phyloP scores from a whole-genome alignment of 2,113 vertebrate genomes.

The Antennarius striatus region DNA sequence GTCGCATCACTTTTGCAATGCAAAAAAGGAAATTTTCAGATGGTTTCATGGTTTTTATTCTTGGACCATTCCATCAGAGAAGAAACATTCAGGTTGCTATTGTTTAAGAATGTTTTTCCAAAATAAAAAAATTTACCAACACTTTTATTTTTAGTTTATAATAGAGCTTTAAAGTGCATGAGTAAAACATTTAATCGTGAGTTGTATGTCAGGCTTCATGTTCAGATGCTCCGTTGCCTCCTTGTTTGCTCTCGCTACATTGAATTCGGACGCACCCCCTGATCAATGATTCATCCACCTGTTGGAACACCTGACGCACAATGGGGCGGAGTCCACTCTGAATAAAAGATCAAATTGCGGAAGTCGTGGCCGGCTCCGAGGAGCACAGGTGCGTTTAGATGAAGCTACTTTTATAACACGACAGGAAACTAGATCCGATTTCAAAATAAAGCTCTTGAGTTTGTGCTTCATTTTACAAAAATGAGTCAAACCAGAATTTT shows the following conservation, averaged over 20 bases:
- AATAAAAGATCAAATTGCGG: conserved; percentile 63
- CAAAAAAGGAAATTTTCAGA: neutral
- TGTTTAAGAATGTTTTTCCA: no score
- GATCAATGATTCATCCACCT: conserved; percentile 66
- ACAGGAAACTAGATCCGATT: neutral
- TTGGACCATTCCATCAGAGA: no score
- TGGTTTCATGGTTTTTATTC: neutral
- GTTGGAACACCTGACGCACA: conserved; percentile 41
- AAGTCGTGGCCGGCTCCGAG: conserved; percentile 52
- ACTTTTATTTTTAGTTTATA: no score
- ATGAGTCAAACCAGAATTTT: no score
- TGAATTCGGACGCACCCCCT: neutral
- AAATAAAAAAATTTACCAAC: no score
- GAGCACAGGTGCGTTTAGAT: conserved; percentile 14
- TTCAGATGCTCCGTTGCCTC: neutral
- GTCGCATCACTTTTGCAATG: no score
- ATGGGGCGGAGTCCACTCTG: conserved; percentile 32
- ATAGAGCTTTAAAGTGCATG: neutral
- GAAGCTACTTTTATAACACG: neutral
- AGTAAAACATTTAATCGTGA: no score
- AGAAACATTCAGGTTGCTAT: no score
- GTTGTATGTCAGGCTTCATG: no score
- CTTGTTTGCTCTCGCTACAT: neutral
- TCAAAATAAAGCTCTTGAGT: conserved; percentile 44
- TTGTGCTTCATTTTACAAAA: no score